Base-by-base conservation (phyloP, 1,140 invertebrate genomes). In the Aphelenchoides avenae region DNA sequence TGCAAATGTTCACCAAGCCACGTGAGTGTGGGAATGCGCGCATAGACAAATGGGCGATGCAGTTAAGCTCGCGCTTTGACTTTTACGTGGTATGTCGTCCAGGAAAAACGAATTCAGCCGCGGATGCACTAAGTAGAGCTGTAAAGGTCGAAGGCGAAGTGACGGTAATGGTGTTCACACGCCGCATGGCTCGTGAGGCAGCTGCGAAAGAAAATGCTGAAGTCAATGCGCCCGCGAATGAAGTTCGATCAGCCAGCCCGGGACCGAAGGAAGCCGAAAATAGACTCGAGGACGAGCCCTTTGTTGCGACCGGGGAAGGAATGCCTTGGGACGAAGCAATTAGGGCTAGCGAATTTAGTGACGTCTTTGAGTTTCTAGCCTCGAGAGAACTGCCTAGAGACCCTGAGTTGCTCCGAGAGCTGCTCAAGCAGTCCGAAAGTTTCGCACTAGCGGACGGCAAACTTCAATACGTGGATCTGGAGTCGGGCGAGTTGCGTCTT, bases 11-110 rank as follows among this genome's bases (percentile, higher is more conserved):
- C 3, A 55, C 31, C 7, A 33, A 29, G 13, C 30, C 22, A 29
- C 15, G 15, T 1, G 26, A 55, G 22, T 46, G 34, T 1, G 49
- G 49, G 18, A 51, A 51, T 4, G 3, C 50, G 20, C 26, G 47
- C 26, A n/a, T 57, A 3, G 52, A 54, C 27, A n/a, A 39, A 26
- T 57, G 55, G 55, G n/a, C 26, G 4, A 6, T 57, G 31, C 52
- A 57, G 31, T n/a, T 57, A 2, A 27, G 42, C 18, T 15, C 11
- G 13, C n/a, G n/a, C 33, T 52, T 24, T 41, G 13, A 36, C 9
- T 13, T 55, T 11, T 22, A 41, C 29, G 18, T 57, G n/a, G 11
- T 43, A 11, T 58, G 37, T 49, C 11, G 37, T 1, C 51, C 26
- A 18, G 55, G 55, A 7, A 57, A 57, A 18, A 30, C 13, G 22